These are phyloP conservation scores for Adineta ricciae DNA, from an alignment of 2,888 invertebrate species.

Conservation along the genomic window DNA sequence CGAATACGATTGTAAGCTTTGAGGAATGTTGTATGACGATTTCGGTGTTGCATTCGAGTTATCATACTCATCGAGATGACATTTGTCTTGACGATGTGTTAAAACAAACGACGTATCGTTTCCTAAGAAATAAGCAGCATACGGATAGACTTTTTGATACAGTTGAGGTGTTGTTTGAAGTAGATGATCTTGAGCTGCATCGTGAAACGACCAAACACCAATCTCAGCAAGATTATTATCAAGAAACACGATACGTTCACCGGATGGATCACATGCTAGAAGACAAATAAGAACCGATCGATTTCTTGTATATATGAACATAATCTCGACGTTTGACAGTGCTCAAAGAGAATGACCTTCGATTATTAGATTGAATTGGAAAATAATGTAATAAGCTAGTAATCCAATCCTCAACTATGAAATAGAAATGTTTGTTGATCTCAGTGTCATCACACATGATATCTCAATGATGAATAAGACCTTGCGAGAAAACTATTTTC, in stretches of 20 bases:
- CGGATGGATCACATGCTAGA: background rate
- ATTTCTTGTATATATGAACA: no score
- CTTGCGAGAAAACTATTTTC: no score
- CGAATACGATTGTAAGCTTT: conserved; percentile 11
- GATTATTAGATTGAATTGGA: no score
- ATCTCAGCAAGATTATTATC: conserved; percentile 8
- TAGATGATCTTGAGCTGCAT: conserved; percentile 1
- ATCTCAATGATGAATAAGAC: no score
- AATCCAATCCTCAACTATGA: no score
- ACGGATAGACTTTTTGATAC: conserved; percentile 15
- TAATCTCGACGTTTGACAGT: no score
- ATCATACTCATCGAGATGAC: conserved; percentile 5
- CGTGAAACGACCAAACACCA: background rate
- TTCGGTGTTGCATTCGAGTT: background rate
- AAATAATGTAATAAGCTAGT: no score
- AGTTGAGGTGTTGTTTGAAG: background rate
- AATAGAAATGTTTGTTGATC: no score
- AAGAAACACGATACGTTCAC: conserved; percentile 8
- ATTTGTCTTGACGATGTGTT: conserved; percentile 21
- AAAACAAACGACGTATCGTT: conserved; percentile 10
- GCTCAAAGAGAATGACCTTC: no score
- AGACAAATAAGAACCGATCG: no score
- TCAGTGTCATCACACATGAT: no score
- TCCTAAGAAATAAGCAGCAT: background rate
- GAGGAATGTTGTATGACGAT: conserved; percentile 10